Conservation (phyloP, 2,113 vertebrate species). For the Barnardius zonarius region DNA sequence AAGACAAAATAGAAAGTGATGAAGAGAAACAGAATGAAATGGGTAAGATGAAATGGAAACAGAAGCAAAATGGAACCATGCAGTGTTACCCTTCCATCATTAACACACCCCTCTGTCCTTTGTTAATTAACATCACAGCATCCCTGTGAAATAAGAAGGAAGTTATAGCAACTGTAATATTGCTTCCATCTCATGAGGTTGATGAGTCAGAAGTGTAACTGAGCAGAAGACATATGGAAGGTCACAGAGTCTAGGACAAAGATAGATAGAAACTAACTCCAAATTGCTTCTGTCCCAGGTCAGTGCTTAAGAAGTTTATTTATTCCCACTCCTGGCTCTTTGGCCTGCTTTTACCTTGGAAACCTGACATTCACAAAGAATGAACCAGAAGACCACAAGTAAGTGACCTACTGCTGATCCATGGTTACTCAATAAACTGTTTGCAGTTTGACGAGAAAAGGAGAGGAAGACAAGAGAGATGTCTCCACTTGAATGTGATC, state of each 20-base stretch:
- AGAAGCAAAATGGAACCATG: neutral
- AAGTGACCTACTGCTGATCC: neutral
- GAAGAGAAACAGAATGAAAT: neutral
- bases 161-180: neutral
- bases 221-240: neutral
- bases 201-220: neutral
- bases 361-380: neutral
- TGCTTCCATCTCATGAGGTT: neutral
- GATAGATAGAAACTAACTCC: neutral
- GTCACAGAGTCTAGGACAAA: neutral
- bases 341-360: neutral
- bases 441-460: neutral
- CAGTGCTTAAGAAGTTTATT: neutral
- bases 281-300: neutral
- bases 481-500: neutral
- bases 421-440: neutral
- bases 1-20: neutral
- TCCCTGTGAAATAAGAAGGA: neutral
- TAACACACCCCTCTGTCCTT: neutral
- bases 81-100: neutral
- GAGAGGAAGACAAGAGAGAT: neutral
- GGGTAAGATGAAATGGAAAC: neutral
- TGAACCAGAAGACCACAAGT: neutral
- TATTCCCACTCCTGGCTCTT: neutral
- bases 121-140: conserved; percentile 36